Percentiles rank a stretch among this genome's conserved stretches.
Conservation (phyloP, 2,113 vertebrate species). For the Clinocottus analis region DNA sequence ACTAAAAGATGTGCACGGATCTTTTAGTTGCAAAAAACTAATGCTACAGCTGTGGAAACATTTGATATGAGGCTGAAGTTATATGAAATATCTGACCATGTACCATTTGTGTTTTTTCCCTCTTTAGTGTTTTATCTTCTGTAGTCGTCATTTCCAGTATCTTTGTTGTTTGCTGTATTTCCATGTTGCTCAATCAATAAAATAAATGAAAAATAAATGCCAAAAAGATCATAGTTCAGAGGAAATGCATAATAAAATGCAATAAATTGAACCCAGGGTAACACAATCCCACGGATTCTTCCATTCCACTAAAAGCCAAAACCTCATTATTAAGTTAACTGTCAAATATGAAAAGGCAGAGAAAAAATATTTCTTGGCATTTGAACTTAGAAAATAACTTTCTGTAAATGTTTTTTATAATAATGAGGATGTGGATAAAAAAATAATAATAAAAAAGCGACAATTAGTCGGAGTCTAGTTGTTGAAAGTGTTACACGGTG, state of each 20-base stretch:
- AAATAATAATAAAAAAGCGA: neutral
- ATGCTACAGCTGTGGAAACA: no score
- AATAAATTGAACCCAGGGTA: neutral
- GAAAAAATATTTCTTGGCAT: neutral
- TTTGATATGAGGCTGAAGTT: no score
- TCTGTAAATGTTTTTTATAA: neutral
- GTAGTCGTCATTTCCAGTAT: no score
- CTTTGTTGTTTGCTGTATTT: no score
- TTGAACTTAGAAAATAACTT: neutral
- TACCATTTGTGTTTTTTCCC: no score
- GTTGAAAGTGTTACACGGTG: neutral
- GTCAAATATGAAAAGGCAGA: neutral
- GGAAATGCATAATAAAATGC: neutral
- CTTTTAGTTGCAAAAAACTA: no score
- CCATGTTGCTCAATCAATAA: no score
- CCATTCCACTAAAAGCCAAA: neutral
- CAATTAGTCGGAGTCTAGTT: neutral
- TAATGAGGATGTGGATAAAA: neutral
- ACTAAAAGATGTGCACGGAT: no score
- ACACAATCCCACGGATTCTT: neutral
- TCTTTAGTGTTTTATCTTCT: no score
- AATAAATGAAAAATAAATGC: no score
- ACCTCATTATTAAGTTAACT: neutral
- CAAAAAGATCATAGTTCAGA: no score
- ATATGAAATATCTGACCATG: no score